phyloP scores from a whole-genome alignment of 2,113 vertebrate genomes.

The Platanista minor region DNA sequence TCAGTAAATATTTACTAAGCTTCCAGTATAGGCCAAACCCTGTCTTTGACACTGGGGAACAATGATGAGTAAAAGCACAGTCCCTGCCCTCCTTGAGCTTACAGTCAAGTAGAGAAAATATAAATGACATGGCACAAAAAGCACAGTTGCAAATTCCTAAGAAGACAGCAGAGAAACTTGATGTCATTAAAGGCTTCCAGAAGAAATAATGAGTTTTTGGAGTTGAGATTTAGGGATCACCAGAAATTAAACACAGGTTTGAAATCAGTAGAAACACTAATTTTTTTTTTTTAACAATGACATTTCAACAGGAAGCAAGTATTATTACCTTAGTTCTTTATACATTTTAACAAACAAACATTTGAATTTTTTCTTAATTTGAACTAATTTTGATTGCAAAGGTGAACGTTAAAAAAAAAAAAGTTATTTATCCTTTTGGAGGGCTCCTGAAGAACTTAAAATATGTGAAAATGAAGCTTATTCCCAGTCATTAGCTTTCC shows the following conservation, averaged over 20 bases:
- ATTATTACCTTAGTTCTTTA: background rate
- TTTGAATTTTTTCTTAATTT: conserved; percentile 3
- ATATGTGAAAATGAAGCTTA: background rate
- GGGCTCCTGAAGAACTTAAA: conserved; percentile 30
- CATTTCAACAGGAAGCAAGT: conserved; percentile 22
- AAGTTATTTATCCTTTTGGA: conserved; percentile 12
- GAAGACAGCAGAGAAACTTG: background rate
- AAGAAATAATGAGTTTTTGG: background rate
- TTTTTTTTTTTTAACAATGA: background rate
- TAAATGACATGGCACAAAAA: background rate
- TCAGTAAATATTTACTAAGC: background rate
- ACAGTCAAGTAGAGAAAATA: background rate
- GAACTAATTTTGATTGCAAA: background rate
- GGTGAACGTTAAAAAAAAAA: background rate
- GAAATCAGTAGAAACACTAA: background rate
- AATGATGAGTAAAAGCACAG: background rate
- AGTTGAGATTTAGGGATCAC: background rate
- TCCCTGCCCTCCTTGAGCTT: background rate
- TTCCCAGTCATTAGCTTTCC: background rate
- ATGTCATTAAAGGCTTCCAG: background rate
- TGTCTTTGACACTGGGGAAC: background rate
- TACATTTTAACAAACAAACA: conserved; percentile 2
- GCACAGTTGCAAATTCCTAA: background rate
- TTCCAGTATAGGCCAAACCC: background rate
- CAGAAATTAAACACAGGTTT: background rate